phyloP scores from a whole-genome alignment of 2,113 vertebrate genomes.

The Eclectus roratus region DNA sequence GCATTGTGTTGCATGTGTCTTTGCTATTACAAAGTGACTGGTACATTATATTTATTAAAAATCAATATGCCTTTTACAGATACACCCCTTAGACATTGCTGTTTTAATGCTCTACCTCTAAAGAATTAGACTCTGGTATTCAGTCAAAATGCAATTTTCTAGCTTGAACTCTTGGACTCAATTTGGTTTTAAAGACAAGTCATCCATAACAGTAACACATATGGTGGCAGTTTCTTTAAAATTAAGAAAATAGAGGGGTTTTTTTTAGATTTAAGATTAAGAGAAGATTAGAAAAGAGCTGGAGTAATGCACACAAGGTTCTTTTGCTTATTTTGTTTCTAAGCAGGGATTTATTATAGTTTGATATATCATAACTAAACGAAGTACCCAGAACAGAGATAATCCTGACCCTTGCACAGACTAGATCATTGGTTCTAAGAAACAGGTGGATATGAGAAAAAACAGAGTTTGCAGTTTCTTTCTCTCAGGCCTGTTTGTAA shows the following conservation, averaged over 20 bases:
- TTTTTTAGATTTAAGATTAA: background rate
- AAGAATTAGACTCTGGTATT: background rate
- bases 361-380: background rate
- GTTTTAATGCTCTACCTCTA: background rate
- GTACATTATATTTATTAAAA: constrained; percentile 21
- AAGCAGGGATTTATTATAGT: background rate
- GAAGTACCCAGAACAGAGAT: background rate
- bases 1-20: background rate
- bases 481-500: background rate
- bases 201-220: constrained; percentile 14
- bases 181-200: constrained; percentile 24
- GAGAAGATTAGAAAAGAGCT: background rate
- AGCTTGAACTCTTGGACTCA: background rate
- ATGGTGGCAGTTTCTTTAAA: background rate
- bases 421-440: background rate
- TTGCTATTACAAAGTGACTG: background rate
- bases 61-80: constrained; percentile 38
- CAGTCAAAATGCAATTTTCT: constrained; percentile 19
- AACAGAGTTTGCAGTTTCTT: background rate
- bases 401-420: background rate
- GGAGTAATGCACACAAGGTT: background rate
- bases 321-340: background rate
- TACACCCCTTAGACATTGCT: background rate
- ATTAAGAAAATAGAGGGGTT: background rate
- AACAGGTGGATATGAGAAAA: background rate